Evolutionary conservation across 2,113 vertebrate species (phyloP).

Genomic region (Thalassoma bifasciatum): DNA sequence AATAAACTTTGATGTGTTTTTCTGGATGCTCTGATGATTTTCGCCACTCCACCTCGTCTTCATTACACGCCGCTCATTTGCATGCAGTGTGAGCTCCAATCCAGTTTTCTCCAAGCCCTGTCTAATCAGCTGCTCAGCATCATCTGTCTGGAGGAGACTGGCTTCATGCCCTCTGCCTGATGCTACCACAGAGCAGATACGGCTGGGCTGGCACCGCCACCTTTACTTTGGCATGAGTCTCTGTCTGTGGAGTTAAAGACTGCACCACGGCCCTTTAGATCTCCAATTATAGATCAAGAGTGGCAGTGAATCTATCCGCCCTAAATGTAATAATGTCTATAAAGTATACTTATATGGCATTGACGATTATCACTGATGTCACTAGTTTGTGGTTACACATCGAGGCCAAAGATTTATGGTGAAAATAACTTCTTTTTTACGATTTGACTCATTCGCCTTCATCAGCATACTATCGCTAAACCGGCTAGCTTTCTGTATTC

Average conservation of each 20-base stretch:
- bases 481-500: neutral
- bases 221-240: constrained; percentile 58
- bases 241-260: constrained; percentile 42
- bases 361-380: constrained; percentile 28
- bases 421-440: neutral
- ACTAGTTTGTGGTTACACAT: constrained; percentile 6
- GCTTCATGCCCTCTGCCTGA: constrained; percentile 54
- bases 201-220: constrained; percentile 50
- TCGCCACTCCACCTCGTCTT: constrained; percentile 5
- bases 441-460: neutral
- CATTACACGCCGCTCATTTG: constrained; percentile 44
- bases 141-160: constrained; percentile 64
- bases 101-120: constrained; percentile 31
- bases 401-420: neutral
- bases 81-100: constrained; percentile 35
- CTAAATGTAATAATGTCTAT: constrained; percentile 34
- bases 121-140: constrained; percentile 65
- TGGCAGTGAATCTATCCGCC: constrained; percentile 27
- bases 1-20: constrained; percentile 21
- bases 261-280: constrained; percentile 36
- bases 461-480: neutral
- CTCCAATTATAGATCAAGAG: constrained; percentile 45
- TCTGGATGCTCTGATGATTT: constrained; percentile 19
- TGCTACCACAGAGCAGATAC: constrained; percentile 53
- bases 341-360: constrained; percentile 35